phyloP scores from a whole-genome alignment of 2,113 vertebrate species.

The Hyla sarda region DNA sequence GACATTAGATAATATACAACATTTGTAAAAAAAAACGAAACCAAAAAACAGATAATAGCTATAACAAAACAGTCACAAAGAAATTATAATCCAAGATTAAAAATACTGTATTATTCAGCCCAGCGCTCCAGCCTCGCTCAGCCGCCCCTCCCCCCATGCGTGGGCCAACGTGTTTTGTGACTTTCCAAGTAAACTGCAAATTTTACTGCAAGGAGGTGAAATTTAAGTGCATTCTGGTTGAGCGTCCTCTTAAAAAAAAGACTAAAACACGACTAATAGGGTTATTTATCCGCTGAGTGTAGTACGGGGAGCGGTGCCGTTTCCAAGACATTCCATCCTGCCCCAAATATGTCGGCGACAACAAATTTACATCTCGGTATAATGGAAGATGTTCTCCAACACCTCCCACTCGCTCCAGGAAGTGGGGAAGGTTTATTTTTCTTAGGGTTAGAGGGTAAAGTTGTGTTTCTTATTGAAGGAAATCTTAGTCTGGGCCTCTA shows the following conservation, averaged over 20 bases:
- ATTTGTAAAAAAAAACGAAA: not conserved
- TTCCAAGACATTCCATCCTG: conserved; percentile 20
- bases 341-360: conserved; percentile 31
- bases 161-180: conserved; percentile 14
- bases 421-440: not conserved
- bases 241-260: not conserved
- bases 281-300: conserved; percentile 8
- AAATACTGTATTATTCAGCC: not conserved
- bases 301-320: not conserved
- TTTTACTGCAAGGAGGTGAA: conserved; percentile 46
- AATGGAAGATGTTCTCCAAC: conserved; percentile 27
- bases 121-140: not conserved
- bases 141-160: not conserved
- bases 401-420: not conserved
- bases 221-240: conserved; percentile 41
- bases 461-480: not conserved
- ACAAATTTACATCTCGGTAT: conserved; percentile 27
- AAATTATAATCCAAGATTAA: not conserved
- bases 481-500: not conserved
- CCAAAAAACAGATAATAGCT: no score
- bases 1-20: no score
- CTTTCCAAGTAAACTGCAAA: conserved; percentile 43
- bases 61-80: not conserved
- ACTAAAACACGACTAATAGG: conserved; percentile 37
- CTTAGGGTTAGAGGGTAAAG: not conserved